Percentiles rank a stretch among this genome's conserved stretches.
Evolutionary conservation across 1,140 invertebrate species (phyloP).

Genomic region (Dufourea novaeangliae): DNA sequence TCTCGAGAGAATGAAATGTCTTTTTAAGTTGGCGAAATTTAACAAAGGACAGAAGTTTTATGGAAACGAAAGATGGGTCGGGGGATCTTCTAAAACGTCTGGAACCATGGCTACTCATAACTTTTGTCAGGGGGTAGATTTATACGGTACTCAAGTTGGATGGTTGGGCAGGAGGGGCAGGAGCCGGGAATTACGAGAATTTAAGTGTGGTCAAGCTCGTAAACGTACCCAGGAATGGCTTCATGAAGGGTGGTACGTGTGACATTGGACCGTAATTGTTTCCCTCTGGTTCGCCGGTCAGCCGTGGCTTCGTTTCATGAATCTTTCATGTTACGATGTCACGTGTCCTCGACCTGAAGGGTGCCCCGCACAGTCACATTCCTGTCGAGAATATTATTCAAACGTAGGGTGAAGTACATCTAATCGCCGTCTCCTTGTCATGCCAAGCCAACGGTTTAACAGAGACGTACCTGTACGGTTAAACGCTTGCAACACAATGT

Average conservation of each 20-base stretch:
- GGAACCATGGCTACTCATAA: not conserved
- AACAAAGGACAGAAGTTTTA: not conserved
- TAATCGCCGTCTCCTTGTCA: too few species aligned
- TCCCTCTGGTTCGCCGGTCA: not conserved
- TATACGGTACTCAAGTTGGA: not conserved
- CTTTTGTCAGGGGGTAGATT: conserved; percentile 23
- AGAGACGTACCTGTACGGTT: too few species aligned
- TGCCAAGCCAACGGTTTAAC: too few species aligned
- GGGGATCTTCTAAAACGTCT: not conserved
- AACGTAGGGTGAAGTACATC: too few species aligned
- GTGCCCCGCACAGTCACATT: too few species aligned
- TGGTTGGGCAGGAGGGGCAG: too few species aligned
- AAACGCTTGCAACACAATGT: too few species aligned
- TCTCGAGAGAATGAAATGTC: too few species aligned
- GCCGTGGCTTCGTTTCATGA: not conserved
- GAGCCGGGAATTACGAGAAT: not conserved
- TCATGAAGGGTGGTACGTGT: not conserved
- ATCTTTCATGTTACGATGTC: not conserved
- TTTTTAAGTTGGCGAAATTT: too few species aligned
- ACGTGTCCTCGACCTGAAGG: not conserved
- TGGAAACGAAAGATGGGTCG: not conserved
- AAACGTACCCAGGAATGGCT: not conserved
- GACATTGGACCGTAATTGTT: not conserved
- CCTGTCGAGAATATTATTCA: too few species aligned
- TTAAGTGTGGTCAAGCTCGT: conserved; percentile 19